phyloP scores from a whole-genome alignment of 2,113 vertebrate genomes.

The Cercopithecus mona region DNA sequence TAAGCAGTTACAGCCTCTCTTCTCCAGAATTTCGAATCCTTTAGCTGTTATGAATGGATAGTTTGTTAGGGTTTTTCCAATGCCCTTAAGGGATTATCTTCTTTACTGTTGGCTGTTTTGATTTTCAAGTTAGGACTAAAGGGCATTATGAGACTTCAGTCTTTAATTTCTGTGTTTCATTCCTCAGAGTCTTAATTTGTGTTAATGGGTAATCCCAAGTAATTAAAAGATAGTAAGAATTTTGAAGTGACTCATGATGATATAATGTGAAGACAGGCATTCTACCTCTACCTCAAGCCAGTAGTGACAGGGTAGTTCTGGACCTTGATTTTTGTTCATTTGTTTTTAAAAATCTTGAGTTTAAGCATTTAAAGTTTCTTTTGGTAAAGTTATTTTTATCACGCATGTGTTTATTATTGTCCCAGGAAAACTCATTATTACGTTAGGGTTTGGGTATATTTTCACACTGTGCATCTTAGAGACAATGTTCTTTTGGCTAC shows the following conservation, averaged over 20 bases:
- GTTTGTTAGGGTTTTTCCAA: background rate
- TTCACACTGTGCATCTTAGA: background rate
- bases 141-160: background rate
- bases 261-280: background rate
- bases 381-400: background rate
- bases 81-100: background rate
- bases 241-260: background rate
- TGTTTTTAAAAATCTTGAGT: background rate
- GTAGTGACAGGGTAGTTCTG: background rate
- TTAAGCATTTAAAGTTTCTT: constrained; percentile 9
- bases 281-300: background rate
- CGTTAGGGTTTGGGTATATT: background rate
- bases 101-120: constrained; percentile 29
- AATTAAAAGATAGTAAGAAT: background rate
- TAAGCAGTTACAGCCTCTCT: background rate
- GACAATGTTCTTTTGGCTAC: background rate
- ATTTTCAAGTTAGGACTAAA: constrained; percentile 48
- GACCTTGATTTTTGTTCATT: background rate
- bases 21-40: background rate
- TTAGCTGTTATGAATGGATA: background rate
- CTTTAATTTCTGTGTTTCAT: constrained; percentile 17
- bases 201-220: background rate
- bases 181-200: background rate
- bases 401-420: background rate
- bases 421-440: background rate